Percentiles rank a stretch among this genome's conserved stretches.
These are phyloP conservation scores for Melipona quadrifasciata DNA, from an alignment of 1,140 invertebrate genomes.

Conservation along the genomic window DNA sequence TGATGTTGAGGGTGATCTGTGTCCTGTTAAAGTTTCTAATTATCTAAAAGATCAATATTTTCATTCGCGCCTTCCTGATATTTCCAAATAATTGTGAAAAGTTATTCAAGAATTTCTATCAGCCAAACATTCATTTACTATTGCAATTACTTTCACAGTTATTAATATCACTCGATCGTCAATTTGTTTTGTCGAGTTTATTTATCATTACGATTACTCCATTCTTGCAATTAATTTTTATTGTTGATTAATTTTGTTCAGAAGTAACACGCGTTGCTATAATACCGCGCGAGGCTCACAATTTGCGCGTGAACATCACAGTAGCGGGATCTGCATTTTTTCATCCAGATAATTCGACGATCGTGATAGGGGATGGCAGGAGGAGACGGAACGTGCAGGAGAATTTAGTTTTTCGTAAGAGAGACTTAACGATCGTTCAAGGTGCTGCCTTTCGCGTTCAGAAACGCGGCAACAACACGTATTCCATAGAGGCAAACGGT, in stretches of 20 bases:
- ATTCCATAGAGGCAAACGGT: conserved; percentile 83
- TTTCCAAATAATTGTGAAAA: no score
- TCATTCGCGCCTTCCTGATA: no score
- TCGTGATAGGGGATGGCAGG: conserved; percentile 72
- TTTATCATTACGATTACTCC: no score
- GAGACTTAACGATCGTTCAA: conserved; percentile 76
- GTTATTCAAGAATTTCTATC: no score
- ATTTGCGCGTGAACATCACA: conserved; percentile 77
- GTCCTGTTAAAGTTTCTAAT: no score
- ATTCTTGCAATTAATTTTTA: no score
- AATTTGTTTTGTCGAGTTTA: not conserved
- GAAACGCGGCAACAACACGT: conserved; percentile 75
- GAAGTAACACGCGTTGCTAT: conserved; percentile 82
- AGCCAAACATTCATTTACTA: no score
- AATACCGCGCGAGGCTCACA: conserved; percentile 77
- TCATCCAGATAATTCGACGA: conserved; percentile 65
- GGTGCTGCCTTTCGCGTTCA: conserved; percentile 83
- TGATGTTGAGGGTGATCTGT: no score
- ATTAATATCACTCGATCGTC: not conserved
- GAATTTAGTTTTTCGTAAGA: conserved; percentile 66
- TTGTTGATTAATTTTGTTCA: conserved; percentile 64
- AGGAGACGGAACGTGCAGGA: conserved; percentile 72
- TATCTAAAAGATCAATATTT: no score
- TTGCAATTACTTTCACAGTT: no score
- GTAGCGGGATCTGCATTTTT: conserved; percentile 56